Conservation (phyloP, 2,113 vertebrate genomes). For the Scomber colias region DNA sequence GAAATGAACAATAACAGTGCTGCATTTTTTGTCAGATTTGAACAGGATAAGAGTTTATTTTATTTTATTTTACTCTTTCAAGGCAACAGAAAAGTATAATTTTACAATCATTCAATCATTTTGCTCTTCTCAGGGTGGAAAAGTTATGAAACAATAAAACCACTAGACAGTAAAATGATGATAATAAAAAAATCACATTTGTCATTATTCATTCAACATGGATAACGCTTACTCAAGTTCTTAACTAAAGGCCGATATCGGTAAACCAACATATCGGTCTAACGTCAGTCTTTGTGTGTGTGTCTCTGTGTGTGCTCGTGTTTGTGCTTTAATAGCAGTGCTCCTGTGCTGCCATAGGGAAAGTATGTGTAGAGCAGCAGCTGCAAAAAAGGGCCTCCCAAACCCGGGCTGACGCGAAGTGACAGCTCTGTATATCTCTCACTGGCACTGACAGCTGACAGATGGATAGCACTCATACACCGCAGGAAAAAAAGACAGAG, state of each 20-base stretch:
- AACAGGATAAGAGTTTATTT: no score
- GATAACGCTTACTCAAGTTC: slow-evolving; percentile 10
- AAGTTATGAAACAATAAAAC: slow-evolving; percentile 8
- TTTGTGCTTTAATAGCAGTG: slow-evolving; percentile 77
- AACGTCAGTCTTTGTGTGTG: slow-evolving; percentile 22
- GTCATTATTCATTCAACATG: neutral
- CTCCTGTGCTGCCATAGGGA: slow-evolving; percentile 87
- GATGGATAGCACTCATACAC: slow-evolving; percentile 99
- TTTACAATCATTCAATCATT: neutral
- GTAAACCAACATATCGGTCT: neutral
- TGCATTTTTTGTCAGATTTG: no score
- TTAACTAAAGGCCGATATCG: slow-evolving; percentile 32
- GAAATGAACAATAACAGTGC: no score
- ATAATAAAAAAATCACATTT: neutral
- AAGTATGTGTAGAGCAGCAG: slow-evolving; percentile 88
- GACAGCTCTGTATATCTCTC: slow-evolving; percentile 97
- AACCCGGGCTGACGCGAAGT: slow-evolving; percentile 92
- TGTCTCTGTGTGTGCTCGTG: slow-evolving; percentile 29
- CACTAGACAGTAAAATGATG: neutral
- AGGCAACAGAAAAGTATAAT: slow-evolving; percentile 4
- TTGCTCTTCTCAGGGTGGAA: neutral
- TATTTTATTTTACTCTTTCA: neutral
- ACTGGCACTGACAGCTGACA: slow-evolving; percentile 98
- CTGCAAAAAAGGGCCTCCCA: slow-evolving; percentile 91
- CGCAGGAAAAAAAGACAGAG: slow-evolving; percentile 85